phyloP scores from a whole-genome alignment of 2,888 invertebrate genomes.

The Frankliniella fusca region DNA sequence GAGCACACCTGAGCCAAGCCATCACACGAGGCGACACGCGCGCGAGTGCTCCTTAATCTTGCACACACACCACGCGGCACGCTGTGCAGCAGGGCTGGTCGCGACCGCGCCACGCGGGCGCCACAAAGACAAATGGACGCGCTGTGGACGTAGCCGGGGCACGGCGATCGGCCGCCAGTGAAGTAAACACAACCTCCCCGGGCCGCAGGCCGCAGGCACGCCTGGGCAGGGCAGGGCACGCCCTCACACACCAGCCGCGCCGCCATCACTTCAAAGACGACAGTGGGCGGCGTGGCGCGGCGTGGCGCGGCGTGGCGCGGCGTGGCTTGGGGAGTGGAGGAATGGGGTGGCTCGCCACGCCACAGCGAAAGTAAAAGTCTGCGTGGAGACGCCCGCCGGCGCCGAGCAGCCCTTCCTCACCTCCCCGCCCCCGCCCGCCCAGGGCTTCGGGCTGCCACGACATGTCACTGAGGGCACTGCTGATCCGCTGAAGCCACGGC shows the following conservation, averaged over 20 bases:
- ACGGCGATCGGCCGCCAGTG: conserved; percentile 50
- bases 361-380: conserved; percentile 32
- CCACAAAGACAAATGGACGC: conserved; percentile 67
- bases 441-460: background rate
- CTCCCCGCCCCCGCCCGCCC: no score
- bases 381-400: background rate
- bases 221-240: conserved; percentile 59
- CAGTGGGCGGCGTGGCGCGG: conserved; percentile 30
- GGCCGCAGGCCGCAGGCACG: background rate
- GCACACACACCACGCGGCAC: no score
- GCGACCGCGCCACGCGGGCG: conserved; percentile 31
- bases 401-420: no score
- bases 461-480: background rate
- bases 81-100: no score
- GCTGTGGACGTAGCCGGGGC: conserved; percentile 59
- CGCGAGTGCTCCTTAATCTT: no score
- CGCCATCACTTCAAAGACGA: background rate
- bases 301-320: conserved; percentile 33
- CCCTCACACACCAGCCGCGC: conserved; percentile 44
- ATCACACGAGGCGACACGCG: no score
- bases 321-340: no score
- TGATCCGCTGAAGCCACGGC: no score
- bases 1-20: no score
- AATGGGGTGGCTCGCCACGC: conserved; percentile 36
- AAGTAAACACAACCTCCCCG: background rate